Evolutionary conservation across 2,113 vertebrate genomes (phyloP).

Genomic region (Triplophysa rosa): DNA sequence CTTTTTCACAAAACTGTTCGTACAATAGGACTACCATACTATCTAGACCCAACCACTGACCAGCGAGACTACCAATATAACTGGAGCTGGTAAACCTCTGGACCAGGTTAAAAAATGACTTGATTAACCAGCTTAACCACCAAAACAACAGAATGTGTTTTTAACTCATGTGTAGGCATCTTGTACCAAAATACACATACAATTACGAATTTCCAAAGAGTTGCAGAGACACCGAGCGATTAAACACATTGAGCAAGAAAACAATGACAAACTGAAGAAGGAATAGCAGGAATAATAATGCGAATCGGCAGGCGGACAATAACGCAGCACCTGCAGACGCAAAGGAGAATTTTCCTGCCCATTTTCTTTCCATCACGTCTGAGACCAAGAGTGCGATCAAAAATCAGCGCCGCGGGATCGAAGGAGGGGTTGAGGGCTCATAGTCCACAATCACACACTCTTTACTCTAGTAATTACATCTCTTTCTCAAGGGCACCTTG

Average conservation of each 20-base stretch:
- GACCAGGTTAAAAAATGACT: too few species aligned
- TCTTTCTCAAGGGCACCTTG: constrained; percentile 29
- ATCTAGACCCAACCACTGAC: too few species aligned
- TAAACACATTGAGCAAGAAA: background rate
- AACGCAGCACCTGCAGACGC: constrained; percentile 46
- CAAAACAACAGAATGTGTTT: too few species aligned
- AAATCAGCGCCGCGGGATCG: constrained; percentile 1
- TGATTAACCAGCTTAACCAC: too few species aligned
- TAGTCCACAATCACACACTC: constrained; percentile 9
- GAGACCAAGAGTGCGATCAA: constrained; percentile 2
- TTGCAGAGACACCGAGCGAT: background rate
- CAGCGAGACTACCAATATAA: too few species aligned
- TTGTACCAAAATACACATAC: background rate
- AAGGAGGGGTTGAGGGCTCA: background rate
- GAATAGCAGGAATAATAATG: constrained; percentile 35
- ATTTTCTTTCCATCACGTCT: constrained; percentile 25
- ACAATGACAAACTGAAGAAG: background rate
- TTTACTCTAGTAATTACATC: constrained; percentile 33
- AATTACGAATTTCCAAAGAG: background rate
- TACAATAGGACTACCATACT: too few species aligned
- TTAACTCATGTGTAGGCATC: background rate
- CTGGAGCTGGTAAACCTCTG: too few species aligned
- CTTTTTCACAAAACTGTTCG: too few species aligned
- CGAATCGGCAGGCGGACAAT: constrained; percentile 25
- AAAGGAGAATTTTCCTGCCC: constrained; percentile 37